Evolutionary conservation across 2,113 vertebrate genomes (phyloP), one percentile per base, ranked within the genome.

Genomic region (Eubucco bourcierii): DNA sequence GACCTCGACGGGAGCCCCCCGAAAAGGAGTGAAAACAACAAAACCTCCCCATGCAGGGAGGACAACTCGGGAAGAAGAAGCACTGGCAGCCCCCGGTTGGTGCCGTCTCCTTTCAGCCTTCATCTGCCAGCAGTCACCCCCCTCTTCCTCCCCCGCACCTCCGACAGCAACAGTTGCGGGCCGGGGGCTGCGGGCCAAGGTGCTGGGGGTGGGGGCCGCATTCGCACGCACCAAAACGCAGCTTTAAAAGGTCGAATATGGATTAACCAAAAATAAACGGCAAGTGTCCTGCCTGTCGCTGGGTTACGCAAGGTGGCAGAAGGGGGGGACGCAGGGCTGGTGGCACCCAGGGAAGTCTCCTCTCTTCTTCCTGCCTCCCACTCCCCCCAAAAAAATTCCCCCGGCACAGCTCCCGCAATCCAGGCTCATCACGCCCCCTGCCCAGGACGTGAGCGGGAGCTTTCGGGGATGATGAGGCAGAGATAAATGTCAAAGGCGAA

Each of bases 241-340:
- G 95, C 90, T 96, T 91, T 31, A 73, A 95, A 95, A 93, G 96
- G 90, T 96, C 93, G 78, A 80, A 77, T 72, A 17, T 86, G 95
- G 95, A 95, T 95, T 95, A 95, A 92, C 87, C 93, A 58, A 88
- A 96, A 96, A 94, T 87, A 95, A 96, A 86, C 56, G 29, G 71
- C 47, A 75, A 92, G 82, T 87, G 93, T 90, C 95, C 92, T 92
- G 90, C 72, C 94, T 89, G 91, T 63, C 31, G 65, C 95, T 67
- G 89, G 70, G 95, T 96, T 96, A 96, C n/a, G 95, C 96, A 97
- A 96, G 96, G 96, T 88, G 95, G 85, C 14, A 18, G 79, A 5
- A 46, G 52, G 33, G 50, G 31, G 60, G 77, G 23, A n/a, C 50
- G 83, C 61, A 27, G 58, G 58, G 33, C 64, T 77, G 76, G 46